phyloP scores from a whole-genome alignment of 2,888 invertebrate genomes.

The Clusia tigrina region DNA sequence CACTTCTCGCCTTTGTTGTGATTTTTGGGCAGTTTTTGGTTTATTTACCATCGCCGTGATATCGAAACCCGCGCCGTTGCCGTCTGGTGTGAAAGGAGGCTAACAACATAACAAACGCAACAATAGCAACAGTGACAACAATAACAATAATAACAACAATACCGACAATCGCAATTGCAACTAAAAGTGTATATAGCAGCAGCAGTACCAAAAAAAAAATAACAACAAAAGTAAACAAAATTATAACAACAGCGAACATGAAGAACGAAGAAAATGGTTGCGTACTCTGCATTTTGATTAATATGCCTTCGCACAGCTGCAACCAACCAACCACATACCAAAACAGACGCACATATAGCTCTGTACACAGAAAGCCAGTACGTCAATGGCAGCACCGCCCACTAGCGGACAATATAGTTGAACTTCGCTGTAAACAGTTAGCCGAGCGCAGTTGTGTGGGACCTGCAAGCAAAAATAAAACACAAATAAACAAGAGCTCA shows the following conservation, averaged over 20 bases:
- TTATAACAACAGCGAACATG: not conserved
- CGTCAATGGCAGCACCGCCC: not conserved
- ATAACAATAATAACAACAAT: conserved; percentile 11
- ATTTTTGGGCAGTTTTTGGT: too few species aligned
- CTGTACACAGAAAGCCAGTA: not conserved
- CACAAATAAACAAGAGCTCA: too few species aligned
- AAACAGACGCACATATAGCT: not conserved
- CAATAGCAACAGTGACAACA: not conserved
- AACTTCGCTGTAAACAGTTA: too few species aligned
- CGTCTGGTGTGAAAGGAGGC: too few species aligned
- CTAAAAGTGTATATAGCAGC: not conserved
- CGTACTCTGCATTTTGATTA: conserved; percentile 47
- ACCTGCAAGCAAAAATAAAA: too few species aligned
- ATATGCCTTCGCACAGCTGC: conserved; percentile 47
- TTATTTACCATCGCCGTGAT: too few species aligned
- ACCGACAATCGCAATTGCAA: conserved; percentile 14
- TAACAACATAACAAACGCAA: too few species aligned
- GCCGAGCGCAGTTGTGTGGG: too few species aligned
- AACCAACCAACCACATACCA: conserved; percentile 22
- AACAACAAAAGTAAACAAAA: conserved; percentile 11
- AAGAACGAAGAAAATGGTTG: conserved; percentile 2
- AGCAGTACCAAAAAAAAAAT: conserved; percentile 10
- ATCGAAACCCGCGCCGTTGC: too few species aligned
- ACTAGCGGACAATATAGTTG: conserved; percentile 27
- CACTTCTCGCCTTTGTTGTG: too few species aligned